These are phyloP conservation scores for Phlogophora meticulosa DNA, from an alignment of 2,888 invertebrate species.

Conservation along the genomic window DNA sequence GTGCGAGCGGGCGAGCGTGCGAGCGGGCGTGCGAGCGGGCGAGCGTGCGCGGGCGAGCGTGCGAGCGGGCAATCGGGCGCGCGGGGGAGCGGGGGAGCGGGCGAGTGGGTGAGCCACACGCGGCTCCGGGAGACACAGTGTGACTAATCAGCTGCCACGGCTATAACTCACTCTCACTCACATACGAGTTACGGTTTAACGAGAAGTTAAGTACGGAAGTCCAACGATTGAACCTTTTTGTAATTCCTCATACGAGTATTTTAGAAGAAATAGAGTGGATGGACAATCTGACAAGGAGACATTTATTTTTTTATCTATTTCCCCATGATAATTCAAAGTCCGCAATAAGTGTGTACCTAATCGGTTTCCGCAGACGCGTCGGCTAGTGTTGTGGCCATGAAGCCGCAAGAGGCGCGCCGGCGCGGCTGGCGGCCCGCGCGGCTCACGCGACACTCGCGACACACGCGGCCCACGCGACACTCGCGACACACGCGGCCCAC, in stretches of 20 bases:
- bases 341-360: constrained; percentile 1
- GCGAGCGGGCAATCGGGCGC: too few relatives aligned
- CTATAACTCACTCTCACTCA: constrained; percentile 41
- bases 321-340: neutral
- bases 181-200: constrained; percentile 17
- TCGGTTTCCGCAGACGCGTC: neutral
- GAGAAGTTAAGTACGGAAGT: constrained; percentile 34
- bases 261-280: constrained; percentile 23
- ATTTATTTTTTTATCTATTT: constrained; percentile 3
- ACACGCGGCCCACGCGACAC: neutral
- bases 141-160: constrained; percentile 31
- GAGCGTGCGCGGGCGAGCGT: neutral
- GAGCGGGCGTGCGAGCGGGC: too few relatives aligned
- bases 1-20: too few relatives aligned
- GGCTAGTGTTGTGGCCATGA: neutral
- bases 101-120: too few relatives aligned
- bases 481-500: neutral
- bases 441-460: neutral
- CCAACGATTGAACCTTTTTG: constrained; percentile 8
- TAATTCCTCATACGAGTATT: constrained; percentile 21
- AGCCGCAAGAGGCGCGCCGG: neutral
- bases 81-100: too few relatives aligned
- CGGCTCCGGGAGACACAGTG: neutral
- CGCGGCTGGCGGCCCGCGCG: too few relatives aligned
- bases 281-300: neutral